Conservation (phyloP, 2,113 vertebrate species). For the Hippopotamus amphibius region DNA sequence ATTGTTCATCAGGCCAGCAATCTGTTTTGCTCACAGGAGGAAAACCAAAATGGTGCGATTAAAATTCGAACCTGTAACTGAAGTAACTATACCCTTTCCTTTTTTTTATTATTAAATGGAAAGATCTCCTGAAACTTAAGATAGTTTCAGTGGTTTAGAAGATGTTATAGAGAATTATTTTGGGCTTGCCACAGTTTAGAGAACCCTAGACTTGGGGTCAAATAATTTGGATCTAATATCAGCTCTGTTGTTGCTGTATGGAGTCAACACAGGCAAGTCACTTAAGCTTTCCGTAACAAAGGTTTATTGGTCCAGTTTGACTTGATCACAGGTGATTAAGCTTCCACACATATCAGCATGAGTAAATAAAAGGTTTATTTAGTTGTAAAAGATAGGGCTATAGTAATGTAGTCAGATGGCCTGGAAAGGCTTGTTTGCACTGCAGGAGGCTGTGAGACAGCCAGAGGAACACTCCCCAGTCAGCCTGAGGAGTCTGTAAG, state of each 20-base stretch:
- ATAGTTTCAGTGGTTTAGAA: conserved; percentile 30
- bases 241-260: neutral
- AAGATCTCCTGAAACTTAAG: neutral
- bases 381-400: neutral
- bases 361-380: neutral
- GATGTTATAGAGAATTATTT: neutral
- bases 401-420: neutral
- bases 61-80: conserved; percentile 10
- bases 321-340: neutral
- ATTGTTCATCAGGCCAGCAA: conserved; percentile 20
- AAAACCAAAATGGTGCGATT: conserved; percentile 20
- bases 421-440: neutral
- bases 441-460: neutral
- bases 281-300: neutral
- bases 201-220: neutral
- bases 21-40: neutral
- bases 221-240: neutral
- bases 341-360: neutral
- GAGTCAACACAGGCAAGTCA: neutral
- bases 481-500: neutral
- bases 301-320: neutral
- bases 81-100: neutral
- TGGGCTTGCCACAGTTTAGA: neutral
- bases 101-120: neutral
- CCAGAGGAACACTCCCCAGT: neutral